Evolutionary conservation across 1,140 invertebrate genomes (phyloP).

Genomic region (Drosophila ohnishii): DNA sequence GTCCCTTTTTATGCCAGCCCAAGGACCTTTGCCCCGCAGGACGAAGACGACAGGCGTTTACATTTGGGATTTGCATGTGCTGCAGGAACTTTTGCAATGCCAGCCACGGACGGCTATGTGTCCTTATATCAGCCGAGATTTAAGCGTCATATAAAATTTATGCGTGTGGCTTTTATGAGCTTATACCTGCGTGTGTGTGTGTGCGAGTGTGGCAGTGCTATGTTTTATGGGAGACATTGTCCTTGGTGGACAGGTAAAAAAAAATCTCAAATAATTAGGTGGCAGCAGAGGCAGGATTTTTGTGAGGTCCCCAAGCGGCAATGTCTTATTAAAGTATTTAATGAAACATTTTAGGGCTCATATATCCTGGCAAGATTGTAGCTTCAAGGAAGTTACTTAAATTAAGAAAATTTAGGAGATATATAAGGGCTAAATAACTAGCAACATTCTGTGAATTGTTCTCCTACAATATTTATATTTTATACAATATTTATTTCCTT

Average conservation of each 20-base stretch:
- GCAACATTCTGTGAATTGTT: not conserved
- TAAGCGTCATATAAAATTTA: slow-evolving; percentile 80
- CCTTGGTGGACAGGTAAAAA: slow-evolving; percentile 36
- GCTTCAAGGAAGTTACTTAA: not conserved
- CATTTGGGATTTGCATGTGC: slow-evolving; percentile 79
- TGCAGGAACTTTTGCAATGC: slow-evolving; percentile 54
- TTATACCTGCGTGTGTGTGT: slow-evolving; percentile 24
- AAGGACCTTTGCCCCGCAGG: slow-evolving; percentile 38
- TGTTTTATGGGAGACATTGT: slow-evolving; percentile 46
- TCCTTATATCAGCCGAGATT: slow-evolving; percentile 69
- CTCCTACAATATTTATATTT: not conserved
- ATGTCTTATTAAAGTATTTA: slow-evolving; percentile 32
- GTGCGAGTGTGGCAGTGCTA: slow-evolving; percentile 24
- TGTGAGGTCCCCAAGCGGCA: slow-evolving; percentile 7
- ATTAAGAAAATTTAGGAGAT: not conserved
- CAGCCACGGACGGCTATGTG: not conserved
- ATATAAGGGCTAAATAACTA: not conserved
- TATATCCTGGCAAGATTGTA: not conserved
- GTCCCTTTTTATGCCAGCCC: slow-evolving; percentile 68
- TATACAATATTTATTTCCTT: not conserved
- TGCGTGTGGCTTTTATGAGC: slow-evolving; percentile 66
- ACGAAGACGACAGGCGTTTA: slow-evolving; percentile 66
- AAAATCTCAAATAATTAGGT: slow-evolving; percentile 44
- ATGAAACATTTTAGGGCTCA: slow-evolving; percentile 17
- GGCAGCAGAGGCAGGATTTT: slow-evolving; percentile 12